These are phyloP conservation scores for Steinernema feltiae DNA, from an alignment of 1,140 invertebrate species.

Conservation along the genomic window DNA sequence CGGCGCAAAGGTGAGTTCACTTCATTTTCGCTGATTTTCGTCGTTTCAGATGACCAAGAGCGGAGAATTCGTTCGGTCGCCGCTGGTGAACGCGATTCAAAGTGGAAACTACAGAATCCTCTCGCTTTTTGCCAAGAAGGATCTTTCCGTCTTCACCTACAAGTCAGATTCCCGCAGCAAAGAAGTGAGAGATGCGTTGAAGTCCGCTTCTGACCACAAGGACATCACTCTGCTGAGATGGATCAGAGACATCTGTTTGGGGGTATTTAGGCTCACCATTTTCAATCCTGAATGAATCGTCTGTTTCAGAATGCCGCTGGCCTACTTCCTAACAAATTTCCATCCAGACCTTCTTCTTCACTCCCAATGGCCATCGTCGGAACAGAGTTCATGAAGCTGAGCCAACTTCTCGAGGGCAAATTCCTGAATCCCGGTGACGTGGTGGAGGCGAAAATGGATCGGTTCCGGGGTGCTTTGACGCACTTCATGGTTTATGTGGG, in stretches of 20 bases:
- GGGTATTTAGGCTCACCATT: neutral
- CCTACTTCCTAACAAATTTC: neutral
- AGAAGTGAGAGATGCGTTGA: neutral
- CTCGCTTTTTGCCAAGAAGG: neutral
- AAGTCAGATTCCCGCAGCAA: neutral
- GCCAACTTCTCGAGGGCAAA: neutral
- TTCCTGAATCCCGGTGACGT: neutral
- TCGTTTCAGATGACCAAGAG: neutral
- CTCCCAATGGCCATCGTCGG: neutral
- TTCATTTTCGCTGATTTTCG: neutral
- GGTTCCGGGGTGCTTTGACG: neutral
- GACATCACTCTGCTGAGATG: neutral
- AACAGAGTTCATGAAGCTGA: neutral
- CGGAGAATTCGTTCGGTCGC: neutral
- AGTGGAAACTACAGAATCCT: neutral
- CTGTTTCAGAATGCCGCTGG: neutral
- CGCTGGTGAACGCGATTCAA: neutral
- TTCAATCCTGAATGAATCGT: neutral
- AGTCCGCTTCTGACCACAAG: neutral
- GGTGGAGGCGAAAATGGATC: neutral
- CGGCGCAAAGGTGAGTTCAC: neutral
- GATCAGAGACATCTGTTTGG: neutral
- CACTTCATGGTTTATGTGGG: neutral
- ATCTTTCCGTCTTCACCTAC: neutral
- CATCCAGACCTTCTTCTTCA: neutral